phyloP scores from a whole-genome alignment of 2,888 invertebrate genomes.

The Thymelicus lineola region DNA sequence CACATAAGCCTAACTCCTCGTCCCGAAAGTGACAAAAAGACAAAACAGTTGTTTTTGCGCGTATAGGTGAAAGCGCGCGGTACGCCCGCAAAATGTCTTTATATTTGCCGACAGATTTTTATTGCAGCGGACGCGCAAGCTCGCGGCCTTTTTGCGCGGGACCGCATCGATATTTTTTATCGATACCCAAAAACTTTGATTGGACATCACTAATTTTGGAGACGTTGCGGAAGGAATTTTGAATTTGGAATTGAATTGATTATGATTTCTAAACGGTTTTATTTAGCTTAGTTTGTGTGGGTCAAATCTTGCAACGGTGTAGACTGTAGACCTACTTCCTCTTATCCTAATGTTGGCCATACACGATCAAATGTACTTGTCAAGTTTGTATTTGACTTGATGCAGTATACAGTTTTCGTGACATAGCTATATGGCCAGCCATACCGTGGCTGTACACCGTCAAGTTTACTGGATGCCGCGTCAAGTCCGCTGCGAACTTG shows the following conservation, averaged over 20 bases:
- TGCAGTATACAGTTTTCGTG: no score
- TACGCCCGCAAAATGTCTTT: constrained; percentile 68
- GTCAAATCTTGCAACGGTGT: no score
- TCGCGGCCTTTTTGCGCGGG: constrained; percentile 47
- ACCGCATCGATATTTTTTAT: constrained; percentile 51
- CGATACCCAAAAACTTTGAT: constrained; percentile 48
- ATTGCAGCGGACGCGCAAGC: constrained; percentile 50
- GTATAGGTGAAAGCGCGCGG: constrained; percentile 61
- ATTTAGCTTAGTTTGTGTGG: no score
- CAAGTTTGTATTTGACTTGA: no score
- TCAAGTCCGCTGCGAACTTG: no score
- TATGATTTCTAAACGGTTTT: not conserved
- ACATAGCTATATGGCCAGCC: no score
- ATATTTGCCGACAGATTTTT: constrained; percentile 61
- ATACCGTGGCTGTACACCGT: no score
- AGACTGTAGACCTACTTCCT: no score
- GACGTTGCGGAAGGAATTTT: not conserved
- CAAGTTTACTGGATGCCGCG: no score
- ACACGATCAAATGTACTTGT: no score
- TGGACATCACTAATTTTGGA: constrained; percentile 45
- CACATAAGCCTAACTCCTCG: constrained; percentile 16
- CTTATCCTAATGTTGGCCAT: no score
- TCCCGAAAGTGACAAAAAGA: constrained; percentile 41
- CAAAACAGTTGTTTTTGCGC: constrained; percentile 45
- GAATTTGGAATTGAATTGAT: constrained; percentile 5